Evolutionary conservation across 2,888 invertebrate genomes (phyloP), one percentile per base, ranked within the genome.

Genomic region (Xanthia togata): DNA sequence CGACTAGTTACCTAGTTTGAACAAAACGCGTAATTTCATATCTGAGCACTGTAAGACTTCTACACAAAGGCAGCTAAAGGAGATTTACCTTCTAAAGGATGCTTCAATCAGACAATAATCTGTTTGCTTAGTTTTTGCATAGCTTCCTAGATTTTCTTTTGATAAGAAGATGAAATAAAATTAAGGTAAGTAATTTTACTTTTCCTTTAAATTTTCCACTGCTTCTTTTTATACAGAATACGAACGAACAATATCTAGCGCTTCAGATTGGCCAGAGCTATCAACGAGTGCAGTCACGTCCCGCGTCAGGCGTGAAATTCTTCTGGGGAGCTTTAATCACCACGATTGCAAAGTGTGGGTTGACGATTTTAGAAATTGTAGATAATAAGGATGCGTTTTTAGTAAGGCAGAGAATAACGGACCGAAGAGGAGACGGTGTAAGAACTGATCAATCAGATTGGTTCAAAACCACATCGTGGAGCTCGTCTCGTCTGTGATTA

Each of bases 1-100:
- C 44, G 44, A 65, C 44, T 35, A 55, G 41, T 71, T 68, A 64
- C 44, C 9, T 47, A 47, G 31, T 53, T 47, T 31, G 26, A 50
- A 63, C 57, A 71, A 84, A 74, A 69, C 44, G 14, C 31, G 55
- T 81, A 74, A 53, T 85, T 82, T 75, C 20, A 62, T 75, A 75
- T 64, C 60, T 50, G n/a, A 55, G 41, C 20, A 11, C 59, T 60
- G 50, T 60, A 50, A 70, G 60, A 57, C 47, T n/a, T 62, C 44
- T 23, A 50, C 50, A 71, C 68, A 81, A 84, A 84, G 44, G 41
- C 14, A 62, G 26, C 53, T 84, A 70, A 81, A 64, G 47, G 70
- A 75, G 23, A 55, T 63, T 79, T 68, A 41, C 50, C 55, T 68
- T 41, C 38, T 50, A 68, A 84, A 81, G 41, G 68, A 74, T 60